A percentile compares a stretch with the other conserved stretches of the same genome.
Conservation (phyloP, 1,140 invertebrate species). For the Bombyx mandarina region DNA sequence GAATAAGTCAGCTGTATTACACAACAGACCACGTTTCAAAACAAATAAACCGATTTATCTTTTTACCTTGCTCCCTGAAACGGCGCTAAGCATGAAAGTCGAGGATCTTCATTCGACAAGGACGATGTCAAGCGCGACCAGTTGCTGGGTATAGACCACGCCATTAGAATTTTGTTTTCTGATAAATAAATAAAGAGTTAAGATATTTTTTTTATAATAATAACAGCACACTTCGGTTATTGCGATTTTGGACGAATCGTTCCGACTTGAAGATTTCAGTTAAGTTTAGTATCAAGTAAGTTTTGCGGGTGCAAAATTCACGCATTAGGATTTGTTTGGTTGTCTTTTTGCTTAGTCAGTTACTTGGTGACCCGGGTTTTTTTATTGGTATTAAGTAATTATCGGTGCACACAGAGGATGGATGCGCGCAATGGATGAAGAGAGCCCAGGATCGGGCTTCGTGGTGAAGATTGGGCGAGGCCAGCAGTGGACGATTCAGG, state of each 20-base stretch:
- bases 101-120: background rate
- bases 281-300: no score
- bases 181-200: background rate
- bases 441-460: no score
- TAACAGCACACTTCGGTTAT: no score
- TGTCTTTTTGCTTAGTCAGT: background rate
- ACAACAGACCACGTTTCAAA: no score
- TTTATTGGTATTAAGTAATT: background rate
- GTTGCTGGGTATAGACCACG: constrained; percentile 6
- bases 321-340: no score
- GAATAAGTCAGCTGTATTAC: no score
- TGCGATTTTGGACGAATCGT: no score
- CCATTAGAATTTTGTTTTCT: constrained; percentile 5
- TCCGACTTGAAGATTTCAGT: no score
- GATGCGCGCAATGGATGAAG: no score
- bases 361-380: background rate
- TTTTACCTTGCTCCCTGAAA: constrained; percentile 4
- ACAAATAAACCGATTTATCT: background rate
- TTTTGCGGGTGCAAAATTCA: background rate
- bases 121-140: background rate
- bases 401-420: no score
- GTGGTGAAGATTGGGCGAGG: no score
- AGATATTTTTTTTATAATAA: background rate
- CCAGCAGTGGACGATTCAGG: no score
- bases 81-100: background rate